Evolutionary conservation across 1,140 invertebrate genomes (phyloP), one percentile per base, ranked within the genome.

Genomic region (Olivierus martensii): DNA sequence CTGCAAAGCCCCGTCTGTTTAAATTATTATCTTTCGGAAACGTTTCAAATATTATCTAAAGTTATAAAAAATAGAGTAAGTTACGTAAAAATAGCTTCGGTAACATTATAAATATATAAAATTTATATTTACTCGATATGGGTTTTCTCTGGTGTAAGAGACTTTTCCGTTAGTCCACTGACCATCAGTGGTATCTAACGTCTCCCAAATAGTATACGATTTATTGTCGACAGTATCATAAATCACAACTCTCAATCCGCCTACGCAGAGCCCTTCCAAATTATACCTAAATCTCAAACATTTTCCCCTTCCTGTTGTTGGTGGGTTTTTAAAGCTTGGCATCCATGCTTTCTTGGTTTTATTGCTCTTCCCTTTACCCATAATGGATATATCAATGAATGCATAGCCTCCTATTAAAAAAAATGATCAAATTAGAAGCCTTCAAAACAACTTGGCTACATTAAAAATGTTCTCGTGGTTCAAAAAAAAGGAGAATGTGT

Each of bases 351-450:
- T n/a, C 0, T 53, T 45, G n/a, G 51, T 17, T 2, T 52, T 43
- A 1, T 50, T 50, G 5, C 35, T 34, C 12, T 53, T 47, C 19
- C 47, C 48, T 15, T 47, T 49, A 3, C 42, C 53, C 51, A 56
- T 56, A 14, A 48, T 28, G n/a, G 56, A 57, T 11, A 54, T 36
- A 12, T 57, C 56, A 42, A 57, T 52, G 48, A 57, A 57, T 10
- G 52, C 56, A 22, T 53, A 57, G 0, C 56, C 51, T 18, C 56
- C 56, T 57, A 10, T 4, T 36, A 41, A 46, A 15, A 28, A 34
- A 22, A 35, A 12, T 28, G 12, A 3, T n/a, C n/a, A 19, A 34
- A 22, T n/a, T 28, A 46, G 3, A 12, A 9, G n/a, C 3, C n/a
- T n/a, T n/a, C n/a, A n/a, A n/a, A n/a, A n/a, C n/a, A n/a, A n/a